Evolutionary conservation across 2,113 vertebrate species (phyloP).

Genomic region (Tragelaphus buxtoni): DNA sequence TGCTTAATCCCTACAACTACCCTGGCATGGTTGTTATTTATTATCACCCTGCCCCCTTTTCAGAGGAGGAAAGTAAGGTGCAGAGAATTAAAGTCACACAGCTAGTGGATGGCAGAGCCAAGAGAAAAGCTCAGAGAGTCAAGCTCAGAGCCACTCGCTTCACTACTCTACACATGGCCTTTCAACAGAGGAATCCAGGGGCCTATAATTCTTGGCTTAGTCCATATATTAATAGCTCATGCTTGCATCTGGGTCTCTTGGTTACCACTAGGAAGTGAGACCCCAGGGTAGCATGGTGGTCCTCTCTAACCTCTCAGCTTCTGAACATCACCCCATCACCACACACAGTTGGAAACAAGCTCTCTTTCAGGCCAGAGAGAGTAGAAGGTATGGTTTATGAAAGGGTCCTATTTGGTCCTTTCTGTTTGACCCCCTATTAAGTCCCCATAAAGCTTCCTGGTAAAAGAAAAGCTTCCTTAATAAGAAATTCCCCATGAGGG

Average conservation of each 20-base stretch:
- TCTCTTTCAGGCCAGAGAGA: slow-evolving; percentile 38
- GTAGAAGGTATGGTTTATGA: slow-evolving; percentile 36
- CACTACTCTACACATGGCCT: background rate
- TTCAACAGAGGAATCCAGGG: background rate
- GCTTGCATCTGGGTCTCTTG: background rate
- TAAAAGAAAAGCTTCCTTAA: slow-evolving; percentile 60
- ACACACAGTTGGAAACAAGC: slow-evolving; percentile 47
- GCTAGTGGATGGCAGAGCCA: background rate
- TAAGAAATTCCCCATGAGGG: slow-evolving; percentile 62
- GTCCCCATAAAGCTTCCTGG: slow-evolving; percentile 52
- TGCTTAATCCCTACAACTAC: background rate
- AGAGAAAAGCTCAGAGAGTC: background rate
- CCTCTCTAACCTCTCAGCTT: slow-evolving; percentile 9
- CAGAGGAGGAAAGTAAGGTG: background rate
- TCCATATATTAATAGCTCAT: background rate
- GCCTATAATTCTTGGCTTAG: background rate
- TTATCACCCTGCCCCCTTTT: background rate
- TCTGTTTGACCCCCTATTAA: slow-evolving; percentile 56
- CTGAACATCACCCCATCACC: background rate
- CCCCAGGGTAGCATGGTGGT: slow-evolving; percentile 3
- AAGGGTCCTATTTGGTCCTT: slow-evolving; percentile 50
- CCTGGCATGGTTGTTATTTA: background rate
- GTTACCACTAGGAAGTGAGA: slow-evolving; percentile 26
- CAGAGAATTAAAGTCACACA: background rate
- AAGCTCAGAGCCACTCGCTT: background rate